Evolutionary conservation across 2,113 vertebrate genomes (phyloP).

Genomic region (Paedocypris sp.): DNA sequence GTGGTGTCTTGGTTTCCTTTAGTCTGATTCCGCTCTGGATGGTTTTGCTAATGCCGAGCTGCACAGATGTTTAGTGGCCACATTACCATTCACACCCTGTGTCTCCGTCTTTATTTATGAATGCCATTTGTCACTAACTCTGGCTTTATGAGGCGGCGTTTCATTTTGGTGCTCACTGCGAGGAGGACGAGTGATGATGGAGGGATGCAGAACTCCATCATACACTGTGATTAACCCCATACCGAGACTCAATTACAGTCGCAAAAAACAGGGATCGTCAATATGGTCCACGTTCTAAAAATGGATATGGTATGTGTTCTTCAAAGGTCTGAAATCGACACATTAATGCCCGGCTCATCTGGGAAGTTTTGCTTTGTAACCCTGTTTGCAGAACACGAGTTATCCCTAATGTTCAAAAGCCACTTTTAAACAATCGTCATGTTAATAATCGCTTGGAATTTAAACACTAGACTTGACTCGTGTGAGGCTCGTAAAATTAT

Average conservation of each 20-base stretch:
- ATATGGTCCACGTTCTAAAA: not conserved
- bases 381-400: too few species aligned
- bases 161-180: conserved; percentile 19
- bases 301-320: not conserved
- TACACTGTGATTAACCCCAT: conserved; percentile 21
- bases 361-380: too few species aligned
- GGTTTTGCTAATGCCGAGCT: not conserved
- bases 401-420: too few species aligned
- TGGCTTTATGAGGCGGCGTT: conserved; percentile 27
- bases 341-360: not conserved
- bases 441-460: too few species aligned
- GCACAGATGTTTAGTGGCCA: conserved; percentile 27
- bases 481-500: too few species aligned
- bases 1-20: not conserved
- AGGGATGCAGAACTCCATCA: conserved; percentile 3
- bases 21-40: not conserved
- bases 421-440: too few species aligned
- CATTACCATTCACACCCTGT: conserved; percentile 21
- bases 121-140: conserved; percentile 33
- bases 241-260: conserved; percentile 18
- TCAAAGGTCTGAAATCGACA: not conserved
- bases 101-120: conserved; percentile 31
- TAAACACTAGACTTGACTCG: too few species aligned
- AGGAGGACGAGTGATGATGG: not conserved
- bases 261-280: not conserved